A percentile compares a stretch with the other conserved stretches of the same genome.
Conservation (phyloP, 1,140 invertebrate species). For the Dreissena rostriformis region DNA sequence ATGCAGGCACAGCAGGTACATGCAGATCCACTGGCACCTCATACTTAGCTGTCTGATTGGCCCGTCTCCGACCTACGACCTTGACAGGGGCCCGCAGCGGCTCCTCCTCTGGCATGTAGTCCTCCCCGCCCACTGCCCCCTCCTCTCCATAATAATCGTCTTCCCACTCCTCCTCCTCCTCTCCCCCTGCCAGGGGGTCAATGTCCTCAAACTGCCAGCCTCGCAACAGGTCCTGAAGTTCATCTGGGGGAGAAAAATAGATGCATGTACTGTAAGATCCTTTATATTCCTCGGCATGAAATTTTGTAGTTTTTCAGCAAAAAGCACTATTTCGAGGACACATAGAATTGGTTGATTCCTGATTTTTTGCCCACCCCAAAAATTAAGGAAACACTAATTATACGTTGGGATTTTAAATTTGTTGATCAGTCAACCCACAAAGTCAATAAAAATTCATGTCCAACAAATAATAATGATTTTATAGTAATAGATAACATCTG, state of each 20-base stretch:
- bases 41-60: conserved; percentile 10
- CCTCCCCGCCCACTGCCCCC: conserved; percentile 11
- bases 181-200: conserved; percentile 24
- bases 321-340: too few species aligned
- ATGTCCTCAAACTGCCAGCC: conserved; percentile 49
- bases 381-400: too few species aligned
- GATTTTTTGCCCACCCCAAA: too few species aligned
- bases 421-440: too few species aligned
- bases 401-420: too few species aligned
- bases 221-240: conserved; percentile 11
- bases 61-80: conserved; percentile 38
- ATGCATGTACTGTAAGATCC: too few species aligned
- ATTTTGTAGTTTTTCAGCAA: too few species aligned
- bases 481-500: too few species aligned
- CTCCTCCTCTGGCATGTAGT: background rate
- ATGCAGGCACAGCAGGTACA: background rate
- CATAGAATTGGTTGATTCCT: too few species aligned
- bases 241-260: conserved; percentile 43
- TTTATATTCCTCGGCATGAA: too few species aligned
- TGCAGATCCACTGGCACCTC: conserved; percentile 49
- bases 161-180: conserved; percentile 27
- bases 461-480: too few species aligned
- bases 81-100: background rate
- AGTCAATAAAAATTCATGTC: too few species aligned
- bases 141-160: background rate